Evolutionary conservation across 2,888 invertebrate species (phyloP), one percentile per base, ranked within the genome.

Genomic region (Koerneria pararmatus): DNA sequence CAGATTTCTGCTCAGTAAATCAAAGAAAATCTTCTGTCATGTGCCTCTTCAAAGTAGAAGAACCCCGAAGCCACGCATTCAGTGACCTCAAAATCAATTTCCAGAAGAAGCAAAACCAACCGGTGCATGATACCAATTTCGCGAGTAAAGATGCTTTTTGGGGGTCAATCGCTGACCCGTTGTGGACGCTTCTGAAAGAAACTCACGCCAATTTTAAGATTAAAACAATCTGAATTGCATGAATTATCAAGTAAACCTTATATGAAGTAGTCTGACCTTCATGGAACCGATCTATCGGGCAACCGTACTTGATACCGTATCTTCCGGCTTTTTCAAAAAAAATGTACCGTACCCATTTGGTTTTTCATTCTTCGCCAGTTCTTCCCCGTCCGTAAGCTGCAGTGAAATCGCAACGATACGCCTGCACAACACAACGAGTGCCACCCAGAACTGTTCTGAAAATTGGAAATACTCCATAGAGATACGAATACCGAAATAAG

Each of bases 381-480:
- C 79, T 31, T 78, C 79, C 67, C 79, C 74, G 60, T 82, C 80
- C 34, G 78, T 80, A 60, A 83, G 65, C 51, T 80, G 82, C 22
- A 82, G 70, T 57, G 76, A 78, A 61, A 90, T 84, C 3, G 88
- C 88, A 15, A 87, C 87, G 71, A 90, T 83, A 63, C 86, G 86
- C 22, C 89, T 88, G 69, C 87, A 87, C 68, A 90, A 83, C 24
- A 89, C 88, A 1, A 88, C 88, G 67, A 90, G 84, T 6, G 89
- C 89, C 73, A 89, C 84, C 82, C 88, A 88, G 71, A 87, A 88
- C 53, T 75, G 74, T 37, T 73, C 77, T 73, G 69, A 63, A 72
- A 71, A 11, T 31, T 2, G 8, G n/a, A 51, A 15, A 29, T 48
- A 41, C 11, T n/a, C n/a, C 46, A 41, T 41, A n/a, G n/a, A n/a